Base-by-base conservation (phyloP, 2,888 invertebrate species). In the Sphaerophoria rueppellii region DNA sequence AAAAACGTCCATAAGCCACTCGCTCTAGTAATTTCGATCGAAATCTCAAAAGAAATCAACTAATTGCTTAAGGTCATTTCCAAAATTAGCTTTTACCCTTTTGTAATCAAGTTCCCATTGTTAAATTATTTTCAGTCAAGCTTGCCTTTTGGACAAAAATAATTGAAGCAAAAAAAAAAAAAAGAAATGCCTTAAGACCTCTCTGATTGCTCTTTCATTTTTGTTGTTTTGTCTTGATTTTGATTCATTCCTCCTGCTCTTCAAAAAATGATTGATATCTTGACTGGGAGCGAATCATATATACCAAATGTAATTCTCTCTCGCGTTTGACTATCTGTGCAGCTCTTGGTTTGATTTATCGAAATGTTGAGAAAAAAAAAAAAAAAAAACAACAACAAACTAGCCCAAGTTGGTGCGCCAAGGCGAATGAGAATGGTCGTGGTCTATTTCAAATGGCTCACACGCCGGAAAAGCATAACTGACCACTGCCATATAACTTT, bases 381-480 rank as follows among this genome's bases (percentile, higher is more conserved):
- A 24, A 24, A 24, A 24, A 24, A 24, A 24, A 24, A 24, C 1
- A 35, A 73, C 61, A 69, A 24, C 67, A 79, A 65, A n/a, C 14
- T 9, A 5, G 50, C 40, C 11, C 40, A 14, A 34, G 48, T 58
- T 50, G 50, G 46, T 65, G 43, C 58, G 50, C 58, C 43, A 76
- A 72, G 67, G 71, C 61, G 76, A 65, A 52, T 73, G 69, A 70
- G 76, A 65, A 52, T 73, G 69, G 73, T 80, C 72, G 72, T 85
- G 81, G 85, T 81, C 85, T 85, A 81, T 85, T 85, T 85, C 76
- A 77, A 85, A 73, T 74, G 48, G 63, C 80, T 67, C 72, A 80
- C 72, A 80, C 76, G 75, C 69, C 80, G 85, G 76, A 85, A 80
- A 85, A 80, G 70, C 76, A 55, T 72, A 81, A 81, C 85, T 85